Evolutionary conservation across 2,888 invertebrate genomes (phyloP).

Genomic region (Adelphocoris suturalis): DNA sequence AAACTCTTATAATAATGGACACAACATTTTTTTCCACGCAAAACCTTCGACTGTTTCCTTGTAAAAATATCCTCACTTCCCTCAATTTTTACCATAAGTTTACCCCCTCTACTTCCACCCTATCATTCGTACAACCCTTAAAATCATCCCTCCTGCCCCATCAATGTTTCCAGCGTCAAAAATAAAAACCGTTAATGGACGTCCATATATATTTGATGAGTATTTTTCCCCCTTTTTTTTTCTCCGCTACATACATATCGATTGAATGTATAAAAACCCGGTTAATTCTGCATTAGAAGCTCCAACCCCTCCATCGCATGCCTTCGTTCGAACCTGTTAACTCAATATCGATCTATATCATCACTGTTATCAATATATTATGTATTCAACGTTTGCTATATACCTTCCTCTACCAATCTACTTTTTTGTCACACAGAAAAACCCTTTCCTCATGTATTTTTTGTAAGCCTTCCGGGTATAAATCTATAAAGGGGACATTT

Average conservation of each 20-base stretch:
- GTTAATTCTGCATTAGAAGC: conserved; percentile 60
- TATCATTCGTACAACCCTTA: neutral
- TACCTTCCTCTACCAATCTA: neutral
- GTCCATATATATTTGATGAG: conserved; percentile 55
- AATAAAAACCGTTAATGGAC: conserved; percentile 64
- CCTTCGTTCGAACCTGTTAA: neutral
- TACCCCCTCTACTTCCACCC: neutral
- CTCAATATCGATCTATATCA: conserved; percentile 24
- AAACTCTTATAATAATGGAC: conserved; percentile 63
- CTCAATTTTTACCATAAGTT: conserved; percentile 4
- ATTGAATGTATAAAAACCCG: conserved; percentile 64
- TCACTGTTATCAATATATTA: conserved; percentile 44
- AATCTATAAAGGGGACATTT: conserved; percentile 54
- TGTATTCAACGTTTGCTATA: conserved; percentile 60
- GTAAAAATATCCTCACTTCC: conserved; percentile 59
- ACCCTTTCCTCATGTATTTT: conserved; percentile 52
- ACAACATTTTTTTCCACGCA: conserved; percentile 30
- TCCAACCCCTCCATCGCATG: neutral
- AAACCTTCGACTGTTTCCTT: conserved; percentile 45
- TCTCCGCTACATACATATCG: conserved; percentile 37
- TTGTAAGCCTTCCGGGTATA: conserved; percentile 2
- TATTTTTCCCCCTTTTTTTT: conserved; percentile 7
- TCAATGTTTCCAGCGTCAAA: conserved; percentile 41
- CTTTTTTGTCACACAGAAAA: neutral
- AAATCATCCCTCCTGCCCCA: neutral